Evolutionary conservation across 2,113 vertebrate species (phyloP).

Genomic region (Hippolais icterina): DNA sequence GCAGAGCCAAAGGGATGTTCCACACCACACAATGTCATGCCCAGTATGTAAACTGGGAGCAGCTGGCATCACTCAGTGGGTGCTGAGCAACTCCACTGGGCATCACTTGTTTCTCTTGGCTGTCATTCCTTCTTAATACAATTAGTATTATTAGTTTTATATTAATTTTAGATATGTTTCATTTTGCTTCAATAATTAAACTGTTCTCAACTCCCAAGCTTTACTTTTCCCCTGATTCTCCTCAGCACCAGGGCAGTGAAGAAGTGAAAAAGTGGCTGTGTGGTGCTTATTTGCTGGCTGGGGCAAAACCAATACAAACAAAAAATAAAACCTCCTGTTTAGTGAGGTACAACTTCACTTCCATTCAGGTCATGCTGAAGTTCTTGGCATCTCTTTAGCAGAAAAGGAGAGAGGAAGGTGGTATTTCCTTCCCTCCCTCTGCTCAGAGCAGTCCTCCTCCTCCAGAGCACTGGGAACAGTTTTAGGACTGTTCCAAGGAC

Average conservation of each 20-base stretch:
- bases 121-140: neutral
- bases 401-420: neutral
- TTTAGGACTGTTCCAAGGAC: neutral
- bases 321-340: neutral
- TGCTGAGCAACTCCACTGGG: neutral
- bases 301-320: neutral
- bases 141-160: rapidly evolving
- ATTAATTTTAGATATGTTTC: neutral
- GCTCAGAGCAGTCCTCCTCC: neutral
- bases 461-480: neutral
- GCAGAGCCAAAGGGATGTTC: neutral
- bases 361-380: neutral
- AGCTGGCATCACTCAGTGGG: neutral
- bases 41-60: neutral
- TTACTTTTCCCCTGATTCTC: neutral
- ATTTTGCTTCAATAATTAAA: neutral
- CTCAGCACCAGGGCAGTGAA: neutral
- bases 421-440: neutral
- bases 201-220: neutral
- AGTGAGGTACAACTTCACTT: neutral
- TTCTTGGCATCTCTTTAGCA: neutral
- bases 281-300: neutral
- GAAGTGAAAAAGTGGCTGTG: neutral
- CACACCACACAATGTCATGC: neutral
- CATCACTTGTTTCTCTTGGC: neutral